A percentile compares a stretch with the other conserved stretches of the same genome.
phyloP scores from a whole-genome alignment of 2,797 vertebrate species.

The Hippocampus kuda region DNA sequence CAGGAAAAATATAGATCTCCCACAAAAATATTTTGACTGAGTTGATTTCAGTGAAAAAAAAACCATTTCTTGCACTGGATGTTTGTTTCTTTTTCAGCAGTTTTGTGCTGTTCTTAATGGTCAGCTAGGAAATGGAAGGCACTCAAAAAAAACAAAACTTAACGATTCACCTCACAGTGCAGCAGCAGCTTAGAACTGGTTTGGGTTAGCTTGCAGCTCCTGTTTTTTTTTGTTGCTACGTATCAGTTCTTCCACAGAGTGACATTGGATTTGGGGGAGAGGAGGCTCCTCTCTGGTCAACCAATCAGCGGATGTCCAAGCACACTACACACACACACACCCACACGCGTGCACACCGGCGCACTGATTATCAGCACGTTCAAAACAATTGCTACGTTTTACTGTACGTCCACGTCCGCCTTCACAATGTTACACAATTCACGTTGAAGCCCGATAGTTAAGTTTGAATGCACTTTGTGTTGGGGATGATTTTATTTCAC shows the following conservation, averaged over 20 bases:
- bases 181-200: constrained; percentile 38
- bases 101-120: neutral
- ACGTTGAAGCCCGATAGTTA: neutral
- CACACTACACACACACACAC: constrained; percentile 9
- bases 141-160: neutral
- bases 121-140: neutral
- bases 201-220: constrained; percentile 33
- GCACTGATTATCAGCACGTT: neutral
- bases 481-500: neutral
- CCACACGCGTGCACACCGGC: neutral
- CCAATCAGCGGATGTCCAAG: constrained; percentile 45
- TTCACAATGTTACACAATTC: neutral
- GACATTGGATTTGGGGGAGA: constrained; percentile 35
- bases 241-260: constrained; percentile 2
- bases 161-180: constrained; percentile 6
- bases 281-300: constrained; percentile 51
- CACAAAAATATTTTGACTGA: no score
- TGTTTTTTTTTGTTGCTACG: constrained; percentile 19
- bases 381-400: neutral
- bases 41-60: no score
- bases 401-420: neutral
- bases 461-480: neutral
- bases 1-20: no score
- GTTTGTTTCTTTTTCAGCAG: neutral
- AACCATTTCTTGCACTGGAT: no score